phyloP scores from a whole-genome alignment of 2,888 invertebrate genomes.

The Drosophila conformis region DNA sequence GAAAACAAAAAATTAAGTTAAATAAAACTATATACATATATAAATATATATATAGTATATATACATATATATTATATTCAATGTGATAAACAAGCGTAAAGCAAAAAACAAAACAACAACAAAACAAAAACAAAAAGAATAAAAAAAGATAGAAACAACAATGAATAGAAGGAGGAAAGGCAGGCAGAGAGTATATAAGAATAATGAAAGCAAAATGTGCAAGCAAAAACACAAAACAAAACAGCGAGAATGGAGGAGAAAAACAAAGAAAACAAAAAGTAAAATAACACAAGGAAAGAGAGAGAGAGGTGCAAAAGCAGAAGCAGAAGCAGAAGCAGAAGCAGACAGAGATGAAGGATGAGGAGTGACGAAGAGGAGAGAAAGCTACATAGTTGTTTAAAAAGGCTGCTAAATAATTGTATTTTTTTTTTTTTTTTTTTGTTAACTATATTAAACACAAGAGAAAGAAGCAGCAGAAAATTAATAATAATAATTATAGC shows the following conservation, averaged over 20 bases:
- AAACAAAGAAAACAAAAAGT: background rate
- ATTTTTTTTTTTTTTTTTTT: constrained; percentile 65
- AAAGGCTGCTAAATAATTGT: constrained; percentile 65
- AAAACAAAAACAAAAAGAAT: constrained; percentile 20
- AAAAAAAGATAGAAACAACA: constrained; percentile 39
- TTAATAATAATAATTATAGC: constrained; percentile 51
- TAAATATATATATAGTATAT: constrained; percentile 57
- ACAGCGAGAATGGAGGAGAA: constrained; percentile 13
- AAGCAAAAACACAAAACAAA: constrained; percentile 14
- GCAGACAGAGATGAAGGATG: constrained; percentile 1
- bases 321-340: constrained; percentile 1
- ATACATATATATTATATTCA: constrained; percentile 73
- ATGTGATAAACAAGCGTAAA: constrained; percentile 79
- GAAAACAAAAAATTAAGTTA: constrained; percentile 40
- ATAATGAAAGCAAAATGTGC: constrained; percentile 13
- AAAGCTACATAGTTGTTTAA: constrained; percentile 69
- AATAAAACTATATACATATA: constrained; percentile 63
- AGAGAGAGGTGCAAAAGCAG: constrained; percentile 1
- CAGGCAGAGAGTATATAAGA: constrained; percentile 17
- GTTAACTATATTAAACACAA: constrained; percentile 62
- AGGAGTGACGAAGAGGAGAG: constrained; percentile 8
- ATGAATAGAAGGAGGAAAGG: constrained; percentile 22
- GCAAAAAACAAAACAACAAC: constrained; percentile 61
- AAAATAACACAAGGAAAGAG: background rate
- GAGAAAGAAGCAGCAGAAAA: constrained; percentile 46